These are phyloP conservation scores for Cavia porcellus DNA, from an alignment of 2,113 vertebrate genomes.

Conservation along the genomic window DNA sequence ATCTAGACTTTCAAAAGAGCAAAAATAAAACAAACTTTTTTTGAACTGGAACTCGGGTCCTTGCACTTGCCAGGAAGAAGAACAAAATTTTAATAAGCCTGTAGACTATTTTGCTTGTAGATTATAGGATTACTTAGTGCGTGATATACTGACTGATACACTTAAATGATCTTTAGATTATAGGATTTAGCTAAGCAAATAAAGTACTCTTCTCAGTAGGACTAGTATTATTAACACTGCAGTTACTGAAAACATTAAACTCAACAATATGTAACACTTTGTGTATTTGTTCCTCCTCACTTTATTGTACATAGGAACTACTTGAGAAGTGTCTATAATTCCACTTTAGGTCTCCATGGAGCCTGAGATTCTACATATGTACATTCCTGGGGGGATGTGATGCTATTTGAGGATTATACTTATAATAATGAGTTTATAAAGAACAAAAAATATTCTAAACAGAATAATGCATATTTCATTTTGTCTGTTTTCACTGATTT, in stretches of 20 bases:
- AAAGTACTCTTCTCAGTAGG: neutral
- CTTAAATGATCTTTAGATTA: constrained; percentile 10
- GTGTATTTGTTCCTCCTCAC: neutral
- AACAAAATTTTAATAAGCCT: neutral
- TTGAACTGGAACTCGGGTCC: too few species aligned
- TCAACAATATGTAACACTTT: neutral
- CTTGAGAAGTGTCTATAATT: neutral
- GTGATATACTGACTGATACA: neutral
- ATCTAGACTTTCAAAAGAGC: neutral
- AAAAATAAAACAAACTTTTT: too few species aligned
- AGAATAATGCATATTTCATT: neutral
- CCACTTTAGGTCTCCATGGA: neutral
- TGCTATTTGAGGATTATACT: neutral
- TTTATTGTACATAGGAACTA: neutral
- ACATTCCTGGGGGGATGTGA: neutral
- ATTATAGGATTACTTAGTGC: neutral
- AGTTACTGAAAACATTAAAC: neutral
- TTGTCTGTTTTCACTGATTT: constrained; percentile 29
- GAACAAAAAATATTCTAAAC: neutral
- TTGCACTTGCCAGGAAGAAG: neutral
- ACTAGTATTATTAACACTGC: neutral
- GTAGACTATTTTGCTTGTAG: neutral
- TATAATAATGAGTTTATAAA: neutral
- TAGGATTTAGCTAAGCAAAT: neutral
- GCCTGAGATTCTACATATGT: neutral